These are phyloP conservation scores for Tachina fera DNA, from an alignment of 2,888 invertebrate species.

Conservation along the genomic window DNA sequence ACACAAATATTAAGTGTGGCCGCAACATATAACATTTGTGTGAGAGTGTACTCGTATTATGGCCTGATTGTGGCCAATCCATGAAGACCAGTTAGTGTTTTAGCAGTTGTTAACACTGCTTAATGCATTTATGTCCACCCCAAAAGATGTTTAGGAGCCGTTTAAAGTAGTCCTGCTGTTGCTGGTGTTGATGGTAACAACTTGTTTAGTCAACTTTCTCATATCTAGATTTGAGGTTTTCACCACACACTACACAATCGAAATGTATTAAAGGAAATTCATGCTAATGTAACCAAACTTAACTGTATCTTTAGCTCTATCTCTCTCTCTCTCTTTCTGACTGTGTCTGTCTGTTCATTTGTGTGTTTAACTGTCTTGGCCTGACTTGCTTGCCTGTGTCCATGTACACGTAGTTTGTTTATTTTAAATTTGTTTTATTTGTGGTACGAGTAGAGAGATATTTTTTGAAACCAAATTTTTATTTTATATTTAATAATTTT, in stretches of 20 bases:
- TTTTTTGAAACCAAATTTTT: conserved; percentile 35
- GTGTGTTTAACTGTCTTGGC: neutral
- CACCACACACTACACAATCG: conserved; percentile 45
- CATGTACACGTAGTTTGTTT: conserved; percentile 24
- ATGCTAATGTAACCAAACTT: conserved; percentile 47
- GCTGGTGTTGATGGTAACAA: conserved; percentile 57
- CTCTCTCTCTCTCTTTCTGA: conserved; percentile 10
- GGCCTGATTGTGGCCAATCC: conserved; percentile 42
- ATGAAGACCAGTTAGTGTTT: conserved; percentile 57
- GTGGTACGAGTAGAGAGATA: conserved; percentile 1
- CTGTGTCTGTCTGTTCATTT: neutral
- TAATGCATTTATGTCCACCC: conserved; percentile 38
- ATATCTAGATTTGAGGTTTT: conserved; percentile 66
- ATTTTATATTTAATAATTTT: conserved; percentile 46
- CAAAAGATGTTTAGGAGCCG: neutral
- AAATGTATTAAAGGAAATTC: conserved; percentile 50
- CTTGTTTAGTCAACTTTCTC: conserved; percentile 71
- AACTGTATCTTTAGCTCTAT: conserved; percentile 30
- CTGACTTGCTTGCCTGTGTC: neutral
- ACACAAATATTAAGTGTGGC: conserved; percentile 27
- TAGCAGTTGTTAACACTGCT: conserved; percentile 64
- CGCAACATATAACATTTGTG: neutral
- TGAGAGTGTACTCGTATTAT: neutral
- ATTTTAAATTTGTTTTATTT: conserved; percentile 23
- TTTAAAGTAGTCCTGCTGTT: conserved; percentile 6